Evolutionary conservation across 2,113 vertebrate genomes (phyloP).

Genomic region (Tretioscincus oriximinensis): DNA sequence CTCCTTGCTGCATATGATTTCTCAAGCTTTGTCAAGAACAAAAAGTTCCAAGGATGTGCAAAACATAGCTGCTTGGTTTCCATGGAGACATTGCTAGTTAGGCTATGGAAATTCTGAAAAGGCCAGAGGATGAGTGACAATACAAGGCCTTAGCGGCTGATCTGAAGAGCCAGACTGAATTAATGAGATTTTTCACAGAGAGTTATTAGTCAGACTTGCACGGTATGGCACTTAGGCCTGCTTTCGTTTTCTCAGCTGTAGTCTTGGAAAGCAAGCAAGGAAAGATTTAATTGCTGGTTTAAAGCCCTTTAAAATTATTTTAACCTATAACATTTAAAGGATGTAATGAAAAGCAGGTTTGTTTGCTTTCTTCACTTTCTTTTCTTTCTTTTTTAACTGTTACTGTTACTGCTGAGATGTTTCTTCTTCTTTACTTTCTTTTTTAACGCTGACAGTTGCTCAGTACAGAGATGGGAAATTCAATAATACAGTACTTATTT

Average conservation of each 20-base stretch:
- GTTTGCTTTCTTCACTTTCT: slow-evolving; percentile 49
- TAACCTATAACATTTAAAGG: slow-evolving; percentile 76
- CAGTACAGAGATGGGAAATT: slow-evolving; percentile 68
- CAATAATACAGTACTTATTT: slow-evolving; percentile 77
- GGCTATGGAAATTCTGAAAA: slow-evolving; percentile 87
- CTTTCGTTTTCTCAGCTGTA: slow-evolving; percentile 72
- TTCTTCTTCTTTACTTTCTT: slow-evolving; percentile 12
- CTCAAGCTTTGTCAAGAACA: slow-evolving; percentile 96
- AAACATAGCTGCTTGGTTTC: slow-evolving; percentile 92
- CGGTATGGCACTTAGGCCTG: slow-evolving; percentile 72
- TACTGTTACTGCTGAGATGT: slow-evolving; percentile 62
- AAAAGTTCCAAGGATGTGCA: slow-evolving; percentile 88
- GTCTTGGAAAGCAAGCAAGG: slow-evolving; percentile 85
- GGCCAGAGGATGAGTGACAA: slow-evolving; percentile 96
- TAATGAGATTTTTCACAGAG: slow-evolving; percentile 98
- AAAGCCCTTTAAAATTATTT: slow-evolving; percentile 74
- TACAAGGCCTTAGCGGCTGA: slow-evolving; percentile 94
- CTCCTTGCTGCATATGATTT: slow-evolving; percentile 93
- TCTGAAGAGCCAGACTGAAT: slow-evolving; percentile 93
- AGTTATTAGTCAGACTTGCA: slow-evolving; percentile 88
- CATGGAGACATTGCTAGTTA: slow-evolving; percentile 96
- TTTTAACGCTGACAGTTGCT: slow-evolving; percentile 55
- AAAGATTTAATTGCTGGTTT: slow-evolving; percentile 80
- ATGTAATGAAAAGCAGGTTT: slow-evolving; percentile 66
- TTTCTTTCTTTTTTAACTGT: slow-evolving; percentile 25